phyloP scores from a whole-genome alignment of 2,888 invertebrate species.

The Pyrrhia umbra region DNA sequence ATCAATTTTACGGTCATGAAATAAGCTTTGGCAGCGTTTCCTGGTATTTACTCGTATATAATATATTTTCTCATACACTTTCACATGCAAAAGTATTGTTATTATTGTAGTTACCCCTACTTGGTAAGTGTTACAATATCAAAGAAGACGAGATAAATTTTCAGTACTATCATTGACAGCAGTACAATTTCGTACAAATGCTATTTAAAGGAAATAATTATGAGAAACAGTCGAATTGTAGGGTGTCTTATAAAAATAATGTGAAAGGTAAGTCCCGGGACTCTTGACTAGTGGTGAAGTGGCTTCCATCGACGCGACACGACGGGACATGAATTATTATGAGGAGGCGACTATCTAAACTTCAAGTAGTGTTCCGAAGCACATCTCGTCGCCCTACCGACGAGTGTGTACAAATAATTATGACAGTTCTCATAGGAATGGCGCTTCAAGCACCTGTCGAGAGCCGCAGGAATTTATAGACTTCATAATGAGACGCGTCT shows the following conservation, averaged over 20 bases:
- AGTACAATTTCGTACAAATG: slow-evolving; percentile 32
- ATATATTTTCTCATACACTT: neutral
- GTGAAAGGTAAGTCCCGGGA: slow-evolving; percentile 76
- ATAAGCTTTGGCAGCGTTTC: slow-evolving; percentile 22
- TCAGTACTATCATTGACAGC: slow-evolving; percentile 1
- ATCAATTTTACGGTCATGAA: slow-evolving; percentile 45
- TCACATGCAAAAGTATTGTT: slow-evolving; percentile 4
- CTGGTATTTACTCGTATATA: neutral
- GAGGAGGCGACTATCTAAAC: slow-evolving; percentile 77
- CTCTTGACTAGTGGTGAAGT: slow-evolving; percentile 82
- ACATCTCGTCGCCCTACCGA: slow-evolving; percentile 70
- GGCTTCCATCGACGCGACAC: slow-evolving; percentile 73
- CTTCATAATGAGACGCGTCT: slow-evolving; percentile 58
- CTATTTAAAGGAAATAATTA: slow-evolving; percentile 51
- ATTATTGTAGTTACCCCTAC: slow-evolving; percentile 11
- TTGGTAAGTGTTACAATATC: neutral
- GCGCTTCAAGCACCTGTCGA: slow-evolving; percentile 73
- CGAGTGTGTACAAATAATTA: slow-evolving; percentile 82
- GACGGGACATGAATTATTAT: slow-evolving; percentile 81
- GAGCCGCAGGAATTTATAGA: slow-evolving; percentile 61
- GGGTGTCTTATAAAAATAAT: slow-evolving; percentile 76
- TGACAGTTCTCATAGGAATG: slow-evolving; percentile 83
- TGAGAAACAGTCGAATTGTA: slow-evolving; percentile 53
- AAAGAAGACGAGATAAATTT: neutral
- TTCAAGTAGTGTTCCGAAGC: slow-evolving; percentile 80